phyloP scores from a whole-genome alignment of 2,888 invertebrate species.

The Pristionchus maxplancki region DNA sequence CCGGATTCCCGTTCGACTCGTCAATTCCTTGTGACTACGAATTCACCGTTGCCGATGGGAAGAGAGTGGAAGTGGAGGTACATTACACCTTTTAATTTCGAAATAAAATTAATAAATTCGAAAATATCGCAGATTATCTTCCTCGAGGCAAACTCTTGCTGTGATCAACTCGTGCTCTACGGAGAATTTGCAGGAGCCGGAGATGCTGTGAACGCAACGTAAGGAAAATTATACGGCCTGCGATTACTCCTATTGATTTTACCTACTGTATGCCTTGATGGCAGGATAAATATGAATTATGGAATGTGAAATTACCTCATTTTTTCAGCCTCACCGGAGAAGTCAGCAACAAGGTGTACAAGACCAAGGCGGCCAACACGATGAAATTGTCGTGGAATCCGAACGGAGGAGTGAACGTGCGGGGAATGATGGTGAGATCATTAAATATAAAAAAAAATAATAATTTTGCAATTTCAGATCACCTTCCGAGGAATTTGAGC shows the following conservation, averaged over 20 bases:
- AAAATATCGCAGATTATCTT: background rate
- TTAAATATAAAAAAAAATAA: background rate
- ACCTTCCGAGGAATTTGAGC: background rate
- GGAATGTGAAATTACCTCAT: background rate
- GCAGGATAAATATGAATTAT: too few species aligned
- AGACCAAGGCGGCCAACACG: background rate
- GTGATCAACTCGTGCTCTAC: background rate
- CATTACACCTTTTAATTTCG: background rate
- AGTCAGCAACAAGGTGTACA: background rate
- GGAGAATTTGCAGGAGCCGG: background rate
- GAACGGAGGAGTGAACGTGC: background rate
- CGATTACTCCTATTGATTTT: too few species aligned
- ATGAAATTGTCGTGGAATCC: background rate
- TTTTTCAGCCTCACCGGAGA: background rate
- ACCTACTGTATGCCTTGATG: too few species aligned
- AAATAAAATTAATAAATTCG: background rate
- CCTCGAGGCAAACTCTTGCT: background rate
- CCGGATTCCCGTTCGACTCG: background rate
- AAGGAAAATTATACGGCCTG: too few species aligned
- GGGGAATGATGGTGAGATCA: background rate
- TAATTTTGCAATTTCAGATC: background rate
- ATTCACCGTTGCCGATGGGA: background rate
- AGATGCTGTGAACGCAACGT: too few species aligned
- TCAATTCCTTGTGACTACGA: background rate
- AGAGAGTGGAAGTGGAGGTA: constrained; percentile 36